Percentiles rank a stretch among this genome's conserved stretches.
Conservation (phyloP, 2,888 invertebrate species). For the Diarsia brunnea region DNA sequence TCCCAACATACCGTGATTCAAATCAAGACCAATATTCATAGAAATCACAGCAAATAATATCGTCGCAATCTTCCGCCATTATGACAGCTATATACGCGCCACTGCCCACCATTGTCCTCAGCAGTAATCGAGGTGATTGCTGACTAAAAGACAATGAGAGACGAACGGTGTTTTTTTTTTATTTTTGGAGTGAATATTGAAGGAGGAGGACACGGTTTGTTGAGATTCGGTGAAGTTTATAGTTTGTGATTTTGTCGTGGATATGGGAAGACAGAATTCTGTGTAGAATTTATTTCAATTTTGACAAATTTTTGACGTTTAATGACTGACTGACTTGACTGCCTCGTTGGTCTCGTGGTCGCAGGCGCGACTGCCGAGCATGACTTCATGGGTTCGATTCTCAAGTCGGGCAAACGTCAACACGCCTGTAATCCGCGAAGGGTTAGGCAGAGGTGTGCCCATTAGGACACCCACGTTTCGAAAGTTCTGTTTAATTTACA, state of each 20-base stretch:
- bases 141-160: conserved; percentile 26
- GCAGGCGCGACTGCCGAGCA: too few relatives aligned
- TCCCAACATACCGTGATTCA: not conserved
- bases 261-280: not conserved
- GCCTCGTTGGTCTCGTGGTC: too few relatives aligned
- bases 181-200: conserved; percentile 21
- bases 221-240: not conserved
- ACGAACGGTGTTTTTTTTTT: conserved; percentile 14
- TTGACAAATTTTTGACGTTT: not conserved
- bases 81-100: conserved; percentile 17
- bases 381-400: too few relatives aligned
- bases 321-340: too few relatives aligned
- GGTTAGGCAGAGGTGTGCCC: too few relatives aligned
- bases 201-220: not conserved
- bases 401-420: too few relatives aligned
- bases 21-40: conserved; percentile 37
- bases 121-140: conserved; percentile 36
- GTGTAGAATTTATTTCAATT: not conserved
- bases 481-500: too few relatives aligned
- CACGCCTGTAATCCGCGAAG: too few relatives aligned
- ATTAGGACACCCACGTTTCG: too few relatives aligned
- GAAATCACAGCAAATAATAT: conserved; percentile 38
- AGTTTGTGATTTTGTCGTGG: not conserved
- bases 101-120: conserved; percentile 24
- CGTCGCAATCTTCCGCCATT: conserved; percentile 31